These are phyloP conservation scores for Apostichopus leukothele DNA, from an alignment of 53 echinoderm and acorn worm genomes.

Conservation along the genomic window DNA sequence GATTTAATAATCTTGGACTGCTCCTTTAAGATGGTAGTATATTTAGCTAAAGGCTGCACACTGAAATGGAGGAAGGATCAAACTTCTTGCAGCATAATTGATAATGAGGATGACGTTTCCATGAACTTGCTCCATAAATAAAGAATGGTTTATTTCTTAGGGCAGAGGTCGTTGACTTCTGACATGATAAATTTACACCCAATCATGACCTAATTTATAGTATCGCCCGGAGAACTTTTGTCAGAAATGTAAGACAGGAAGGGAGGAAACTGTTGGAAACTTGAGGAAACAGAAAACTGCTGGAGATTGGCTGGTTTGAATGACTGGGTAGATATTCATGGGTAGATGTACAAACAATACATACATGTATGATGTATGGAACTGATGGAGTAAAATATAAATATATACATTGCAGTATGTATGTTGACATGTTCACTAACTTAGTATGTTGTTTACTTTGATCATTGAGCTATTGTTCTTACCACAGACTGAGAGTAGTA, in stretches of 20 bases:
- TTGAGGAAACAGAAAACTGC: constrained; percentile 8
- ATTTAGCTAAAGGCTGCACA: too few relatives aligned
- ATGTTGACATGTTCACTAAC: too few relatives aligned
- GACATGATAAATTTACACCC: neutral
- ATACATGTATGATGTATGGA: too few relatives aligned
- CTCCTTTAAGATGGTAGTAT: too few relatives aligned
- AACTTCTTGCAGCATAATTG: neutral
- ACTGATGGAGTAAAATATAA: too few relatives aligned
- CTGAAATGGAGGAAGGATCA: too few relatives aligned
- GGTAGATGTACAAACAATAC: too few relatives aligned
- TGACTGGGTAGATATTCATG: neutral
- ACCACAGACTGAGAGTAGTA: too few relatives aligned
- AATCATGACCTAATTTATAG: constrained; percentile 2
- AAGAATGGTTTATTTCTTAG: neutral
- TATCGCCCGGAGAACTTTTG: neutral
- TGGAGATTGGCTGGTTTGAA: neutral
- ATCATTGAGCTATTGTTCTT: too few relatives aligned
- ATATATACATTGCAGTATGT: too few relatives aligned
- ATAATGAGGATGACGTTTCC: constrained; percentile 5
- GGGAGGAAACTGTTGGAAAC: constrained; percentile 3
- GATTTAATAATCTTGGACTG: too few relatives aligned
- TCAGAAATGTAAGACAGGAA: constrained; percentile 4
- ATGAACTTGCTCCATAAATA: neutral
- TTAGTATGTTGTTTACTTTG: too few relatives aligned
- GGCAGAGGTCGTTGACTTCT: neutral